These are phyloP conservation scores for Euphonia xanthogaster DNA, from an alignment of 2,797 vertebrate genomes.

Conservation along the genomic window DNA sequence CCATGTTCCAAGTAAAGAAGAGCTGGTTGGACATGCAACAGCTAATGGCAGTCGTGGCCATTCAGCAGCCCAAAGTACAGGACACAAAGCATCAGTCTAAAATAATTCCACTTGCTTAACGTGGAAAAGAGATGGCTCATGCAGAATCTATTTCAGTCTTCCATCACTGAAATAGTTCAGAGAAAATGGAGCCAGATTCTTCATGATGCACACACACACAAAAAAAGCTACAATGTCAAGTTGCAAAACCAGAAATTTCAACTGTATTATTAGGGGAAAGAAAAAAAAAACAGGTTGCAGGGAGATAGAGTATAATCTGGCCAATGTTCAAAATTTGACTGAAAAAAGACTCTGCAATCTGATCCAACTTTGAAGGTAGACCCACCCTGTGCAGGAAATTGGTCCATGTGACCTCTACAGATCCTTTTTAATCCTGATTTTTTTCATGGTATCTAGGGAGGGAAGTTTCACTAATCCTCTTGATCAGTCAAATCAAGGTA, in stretches of 20 bases:
- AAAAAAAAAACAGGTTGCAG: rapidly evolving
- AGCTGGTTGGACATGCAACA: not conserved
- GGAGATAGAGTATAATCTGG: not conserved
- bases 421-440: not conserved
- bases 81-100: not conserved
- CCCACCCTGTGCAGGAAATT: rapidly evolving
- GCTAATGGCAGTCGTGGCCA: not conserved
- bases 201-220: not conserved
- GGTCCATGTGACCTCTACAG: not conserved
- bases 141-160: not conserved
- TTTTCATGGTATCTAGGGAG: not conserved
- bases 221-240: not conserved
- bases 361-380: not conserved
- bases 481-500: not conserved
- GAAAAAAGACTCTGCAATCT: not conserved
- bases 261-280: not conserved
- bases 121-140: not conserved
- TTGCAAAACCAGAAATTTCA: not conserved
- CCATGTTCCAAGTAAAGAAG: not conserved
- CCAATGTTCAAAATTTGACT: not conserved
- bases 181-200: not conserved
- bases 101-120: not conserved
- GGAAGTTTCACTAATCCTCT: not conserved
- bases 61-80: not conserved
- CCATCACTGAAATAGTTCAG: not conserved